Base-by-base conservation (phyloP, 2,888 invertebrate species). In the Plagiodera versicolora region DNA sequence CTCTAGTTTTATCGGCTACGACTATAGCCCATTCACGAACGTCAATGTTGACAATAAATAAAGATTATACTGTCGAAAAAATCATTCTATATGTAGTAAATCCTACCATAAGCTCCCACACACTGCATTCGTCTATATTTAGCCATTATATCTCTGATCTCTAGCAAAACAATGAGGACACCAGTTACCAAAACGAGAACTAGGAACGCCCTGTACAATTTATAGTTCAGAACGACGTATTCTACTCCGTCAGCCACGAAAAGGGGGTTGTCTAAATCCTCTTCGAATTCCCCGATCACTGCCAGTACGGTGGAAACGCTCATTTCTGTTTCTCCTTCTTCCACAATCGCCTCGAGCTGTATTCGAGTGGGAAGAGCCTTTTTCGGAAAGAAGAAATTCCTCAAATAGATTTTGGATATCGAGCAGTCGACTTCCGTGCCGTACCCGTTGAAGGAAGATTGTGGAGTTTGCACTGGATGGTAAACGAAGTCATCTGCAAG, bases 221-320 rank as follows among this genome's bases (percentile, higher is more conserved):
- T 67, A 47, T 66, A 67, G 49, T 71, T 67, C n/a, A 69, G 46
- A 18, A 71, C 57, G 11, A 71, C 64, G 46, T 68, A 71, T 17
- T 62, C 63, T 1, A 57, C 59, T 10, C 63, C 63, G 17, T 67
- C 58, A 1, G 63, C 53, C 24, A 56, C 60, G 18, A 64, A 62
- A 10, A 63, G 48, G 1, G 63, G 35, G 18, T 48, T 60, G 32
- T 56, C 17, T 17, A 63, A 47, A 9, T 61, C 60, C 2, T 14
- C 39, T 3, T 39, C 14, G 6, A 4, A 39, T 39, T 39, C 39
- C 14, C 14, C 11, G 14, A 6, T 2, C 32, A 32, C 32, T 6
- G 2, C 10, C 5, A 39, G 3, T 1, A 11, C 14, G 10, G 39
- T 39, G 3, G 2, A 14, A n/a, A 14, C 14, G 14, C 1, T 14